A percentile compares a stretch with the other conserved stretches of the same genome.
Conservation (phyloP, 2,797 vertebrate species). For the Yasuhikotakia modesta region DNA sequence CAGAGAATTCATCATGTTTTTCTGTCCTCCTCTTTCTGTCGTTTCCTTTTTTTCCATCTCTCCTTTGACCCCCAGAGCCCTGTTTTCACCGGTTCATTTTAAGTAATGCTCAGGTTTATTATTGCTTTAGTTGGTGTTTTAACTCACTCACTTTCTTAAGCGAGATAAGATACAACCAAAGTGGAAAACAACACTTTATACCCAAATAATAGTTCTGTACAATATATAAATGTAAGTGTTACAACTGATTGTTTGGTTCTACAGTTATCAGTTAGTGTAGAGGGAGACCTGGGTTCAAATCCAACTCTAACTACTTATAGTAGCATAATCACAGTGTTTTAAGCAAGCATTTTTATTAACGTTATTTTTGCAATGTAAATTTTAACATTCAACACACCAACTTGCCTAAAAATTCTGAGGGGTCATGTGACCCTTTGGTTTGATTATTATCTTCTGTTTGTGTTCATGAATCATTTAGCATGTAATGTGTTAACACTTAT, state of each 20-base stretch:
- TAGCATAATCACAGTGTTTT: too few relatives aligned
- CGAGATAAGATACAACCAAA: neutral
- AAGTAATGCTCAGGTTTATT: neutral
- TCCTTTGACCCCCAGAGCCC: conserved; percentile 29
- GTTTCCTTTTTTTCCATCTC: conserved; percentile 30
- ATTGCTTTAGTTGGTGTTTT: neutral
- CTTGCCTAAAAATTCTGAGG: too few relatives aligned
- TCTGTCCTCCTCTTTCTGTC: conserved; percentile 16
- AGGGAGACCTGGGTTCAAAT: too few relatives aligned
- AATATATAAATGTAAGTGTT: too few relatives aligned
- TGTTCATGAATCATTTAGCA: conserved; percentile 1
- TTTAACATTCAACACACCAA: too few relatives aligned
- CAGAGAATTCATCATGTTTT: conserved; percentile 47
- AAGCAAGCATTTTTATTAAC: too few relatives aligned
- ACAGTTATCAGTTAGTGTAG: too few relatives aligned
- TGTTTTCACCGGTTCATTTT: conserved; percentile 29
- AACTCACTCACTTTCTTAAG: too few relatives aligned
- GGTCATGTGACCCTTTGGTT: too few relatives aligned
- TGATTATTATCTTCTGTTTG: neutral
- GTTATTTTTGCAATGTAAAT: neutral
- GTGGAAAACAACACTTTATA: neutral
- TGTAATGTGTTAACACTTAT: neutral
- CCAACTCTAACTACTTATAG: too few relatives aligned
- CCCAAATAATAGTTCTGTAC: too few relatives aligned
- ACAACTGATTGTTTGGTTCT: neutral